Evolutionary conservation across 2,113 vertebrate genomes (phyloP), one percentile per base, ranked within the genome.

Genomic region (Aleadryas rufinucha): DNA sequence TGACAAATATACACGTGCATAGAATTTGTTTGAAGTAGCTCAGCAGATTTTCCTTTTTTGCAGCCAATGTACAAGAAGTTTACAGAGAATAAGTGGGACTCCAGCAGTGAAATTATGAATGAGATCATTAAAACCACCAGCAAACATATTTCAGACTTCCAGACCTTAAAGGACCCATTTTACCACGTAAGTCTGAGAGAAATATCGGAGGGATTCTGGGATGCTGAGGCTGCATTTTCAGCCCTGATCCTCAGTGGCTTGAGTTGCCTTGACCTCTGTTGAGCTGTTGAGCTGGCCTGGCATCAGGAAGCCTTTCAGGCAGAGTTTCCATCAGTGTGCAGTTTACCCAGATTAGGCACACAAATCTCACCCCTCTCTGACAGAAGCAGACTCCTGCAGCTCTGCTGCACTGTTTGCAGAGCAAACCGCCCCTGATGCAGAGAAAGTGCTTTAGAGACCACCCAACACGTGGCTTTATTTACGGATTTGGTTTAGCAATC

Each of bases 61-160:
- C 93, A 99, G 99, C 86, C 92, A 7, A 85, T 91, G n/a, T 98
- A 98, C 93, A 97, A 89, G 83, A 98, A 71, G 39, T 97, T 99
- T 71, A 98, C 98, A 41, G 99, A 98, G 47, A 87, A 94, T 11
- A 95, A 72, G 70, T 99, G 99, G 98, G 87, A 98, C 5, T 97
- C 95, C 17, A 96, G 97, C 4, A 82, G 74, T 5, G 95, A 98
- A 33, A 97, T 93, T 47, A 96, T 98, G 79, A 95, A 97, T 2
- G 96, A 97, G 21, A 97, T 99, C 59, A 66, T 99, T 65, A 71
- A 96, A 56, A 56, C 23, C 2, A 93, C 98, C 78, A 94, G 65
- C 7, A 27, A 78, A 5, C 86, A 97, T 15, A 93, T 98, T 78
- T 72, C 76, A 2, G 93, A 97, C 39, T 97, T 99, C 65, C 93